Evolutionary conservation across 2,797 vertebrate species (phyloP), one percentile per base, ranked within the genome.

Genomic region (Phoxinus dragarum): DNA sequence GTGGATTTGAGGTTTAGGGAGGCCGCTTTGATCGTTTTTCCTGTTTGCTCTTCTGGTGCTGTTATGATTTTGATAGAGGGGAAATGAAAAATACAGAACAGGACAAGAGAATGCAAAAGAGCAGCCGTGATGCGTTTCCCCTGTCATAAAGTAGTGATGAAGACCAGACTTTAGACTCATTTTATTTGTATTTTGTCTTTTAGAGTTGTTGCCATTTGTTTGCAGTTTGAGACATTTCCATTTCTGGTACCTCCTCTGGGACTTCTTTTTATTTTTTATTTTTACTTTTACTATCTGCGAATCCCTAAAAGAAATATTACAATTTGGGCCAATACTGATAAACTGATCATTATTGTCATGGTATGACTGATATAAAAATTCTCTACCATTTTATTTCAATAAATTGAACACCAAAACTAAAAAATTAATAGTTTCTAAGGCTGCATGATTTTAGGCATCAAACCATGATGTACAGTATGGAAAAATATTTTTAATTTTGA

Each of bases 61-160:
- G 84, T 85, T 80, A 73, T 77, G 80, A 82, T 85, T 82, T 85
- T 52, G 73, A 86, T 88, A 85, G 84, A 86, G 68, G 47, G 75
- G 68, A 88, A 88, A 84, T 71, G 83, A 85, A 85, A 88, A 72
- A 88, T 81, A 88, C 71, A 78, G 67, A 79, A 66, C 47, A 44
- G 21, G 73, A 61, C 71, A 81, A 68, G 64, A 75, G 44, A 67
- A 54, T 72, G 73, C n/a, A 77, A 80, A 83, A 84, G 68, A 80
- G 71, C 69, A 72, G 68, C n/a, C n/a, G 31, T n/a, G 47, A 27
- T 59, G 59, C 6, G 11, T 81, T 74, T 80, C 5, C 54, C 17
- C 34, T 76, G 6, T 71, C 64, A 64, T 64, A 42, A 71, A 66
- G 38, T 44, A 44, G 75, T 87, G 82, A 87, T 42, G 34, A 64